Base-by-base conservation (phyloP, 2,113 vertebrate species). In the Ceyx cyanopectus region DNA sequence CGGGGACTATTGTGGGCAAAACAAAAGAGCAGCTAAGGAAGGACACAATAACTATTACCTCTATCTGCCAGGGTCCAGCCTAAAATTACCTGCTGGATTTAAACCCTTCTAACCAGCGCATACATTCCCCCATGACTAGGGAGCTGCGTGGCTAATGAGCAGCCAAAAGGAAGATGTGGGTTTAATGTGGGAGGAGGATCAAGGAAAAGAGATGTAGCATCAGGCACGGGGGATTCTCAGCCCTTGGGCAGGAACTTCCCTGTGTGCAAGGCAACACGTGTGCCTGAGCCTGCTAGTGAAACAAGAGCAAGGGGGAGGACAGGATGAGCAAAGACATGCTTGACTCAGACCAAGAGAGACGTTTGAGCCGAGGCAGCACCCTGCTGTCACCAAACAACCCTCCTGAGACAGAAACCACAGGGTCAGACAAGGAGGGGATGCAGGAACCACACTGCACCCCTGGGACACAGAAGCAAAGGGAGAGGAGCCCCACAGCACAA, bases 1-100 rank as follows among this genome's bases (percentile, higher is more conserved):
- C 61, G 2, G 72, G 30, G 87, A 79, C 93, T 80, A 91, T 93
- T 95, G 93, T 96, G 70, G 94, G 87, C 77, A 95, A 80, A 94
- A 95, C 91, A 91, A 94, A 94, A 95, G 87, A 72, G 37, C 54
- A 65, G 46, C 62, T 85, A 88, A 88, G 76, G 48, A 81, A 81
- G 62, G 79, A 91, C 88, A 91, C 87, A 87, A 79, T 61, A 53
- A 75, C 83, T 43, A 73, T 86, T 63, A 51, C 46, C 37, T 5
- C 61, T 67, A 14, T 78, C 92, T 76, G 45, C 63, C 77, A 62
- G n/a, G 61, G 53, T 24, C 85, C 79, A 63, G 85, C 45, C 45
- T 40, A 66, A 30, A 82, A 86, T 26, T 89, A 96, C 91, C 95
- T 91, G 95, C 51, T 41, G 48, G 51, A 15, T 76, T 93, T 95